A percentile compares a stretch with the other conserved stretches of the same genome.
Conservation (phyloP, 2,888 invertebrate genomes). For the Mesorhabditis spiculigera region DNA sequence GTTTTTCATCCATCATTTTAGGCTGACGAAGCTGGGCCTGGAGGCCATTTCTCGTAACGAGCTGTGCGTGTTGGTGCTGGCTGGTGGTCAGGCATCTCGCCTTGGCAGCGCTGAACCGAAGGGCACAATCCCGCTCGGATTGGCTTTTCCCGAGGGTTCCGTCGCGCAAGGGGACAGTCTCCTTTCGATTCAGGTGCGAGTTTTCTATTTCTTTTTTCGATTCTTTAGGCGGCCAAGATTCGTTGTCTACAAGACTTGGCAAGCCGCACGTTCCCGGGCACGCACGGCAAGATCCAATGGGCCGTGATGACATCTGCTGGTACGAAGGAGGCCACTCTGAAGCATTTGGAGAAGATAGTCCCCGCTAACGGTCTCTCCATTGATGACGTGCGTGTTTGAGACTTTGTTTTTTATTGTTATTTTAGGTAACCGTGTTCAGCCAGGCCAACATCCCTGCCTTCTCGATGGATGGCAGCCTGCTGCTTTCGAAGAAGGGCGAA, state of each 20-base stretch:
- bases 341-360: slow-evolving; percentile 63
- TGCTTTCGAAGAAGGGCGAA: slow-evolving; percentile 75
- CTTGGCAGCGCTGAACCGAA: slow-evolving; percentile 91
- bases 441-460: slow-evolving; percentile 79
- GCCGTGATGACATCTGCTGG: slow-evolving; percentile 92
- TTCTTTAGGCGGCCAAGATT: slow-evolving; percentile 42
- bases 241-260: slow-evolving; percentile 35
- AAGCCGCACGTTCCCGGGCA: slow-evolving; percentile 19
- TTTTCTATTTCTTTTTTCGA: slow-evolving; percentile 20
- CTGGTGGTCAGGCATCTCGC: slow-evolving; percentile 95
- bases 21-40: slow-evolving; percentile 59
- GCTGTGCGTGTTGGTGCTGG: slow-evolving; percentile 81
- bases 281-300: slow-evolving; percentile 35
- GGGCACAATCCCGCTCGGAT: slow-evolving; percentile 65
- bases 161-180: slow-evolving; percentile 37
- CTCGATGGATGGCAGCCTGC: slow-evolving; percentile 85
- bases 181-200: slow-evolving; percentile 37
- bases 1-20: slow-evolving; percentile 26
- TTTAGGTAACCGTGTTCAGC: slow-evolving; percentile 77
- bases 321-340: slow-evolving; percentile 78
- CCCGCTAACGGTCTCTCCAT: slow-evolving; percentile 71
- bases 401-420: slow-evolving; percentile 42
- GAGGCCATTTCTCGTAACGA: slow-evolving; percentile 60
- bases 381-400: slow-evolving; percentile 46
- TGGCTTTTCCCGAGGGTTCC: slow-evolving; percentile 1